Evolutionary conservation across 2,888 invertebrate species (phyloP).

Genomic region (Campopleginae sp.): DNA sequence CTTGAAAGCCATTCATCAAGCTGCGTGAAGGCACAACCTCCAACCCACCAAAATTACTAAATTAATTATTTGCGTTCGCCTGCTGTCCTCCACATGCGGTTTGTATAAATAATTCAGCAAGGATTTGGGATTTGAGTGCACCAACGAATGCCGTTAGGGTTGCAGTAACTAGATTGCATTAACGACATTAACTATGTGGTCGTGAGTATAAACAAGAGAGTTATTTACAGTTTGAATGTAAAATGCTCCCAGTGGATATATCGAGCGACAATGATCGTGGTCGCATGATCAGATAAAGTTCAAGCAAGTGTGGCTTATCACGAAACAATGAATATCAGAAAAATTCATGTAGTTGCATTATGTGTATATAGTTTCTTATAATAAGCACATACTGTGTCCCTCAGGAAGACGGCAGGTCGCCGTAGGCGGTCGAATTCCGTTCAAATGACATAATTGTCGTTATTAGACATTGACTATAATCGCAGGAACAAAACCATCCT

Average conservation of each 20-base stretch:
- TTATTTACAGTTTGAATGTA: constrained; percentile 4
- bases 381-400: constrained; percentile 47
- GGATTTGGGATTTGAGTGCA: not conserved
- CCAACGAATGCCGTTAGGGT: not conserved
- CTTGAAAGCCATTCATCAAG: constrained; percentile 8
- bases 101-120: not conserved
- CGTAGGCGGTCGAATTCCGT: constrained; percentile 78
- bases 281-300: not conserved
- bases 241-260: not conserved
- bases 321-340: not conserved
- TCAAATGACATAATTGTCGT: constrained; percentile 82
- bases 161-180: not conserved
- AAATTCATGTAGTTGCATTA: constrained; percentile 21
- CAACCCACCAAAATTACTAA: not conserved
- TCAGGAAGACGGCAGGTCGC: constrained; percentile 67
- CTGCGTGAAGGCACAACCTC: not conserved
- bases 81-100: not conserved
- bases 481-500: constrained; percentile 76
- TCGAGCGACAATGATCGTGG: not conserved
- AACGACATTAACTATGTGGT: not conserved
- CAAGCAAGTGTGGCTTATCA: not conserved
- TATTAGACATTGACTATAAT: constrained; percentile 81
- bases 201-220: not conserved
- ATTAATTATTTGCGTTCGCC: constrained; percentile 10
- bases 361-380: constrained; percentile 12